A percentile compares a stretch with the other conserved stretches of the same genome.
phyloP scores from a whole-genome alignment of 2,797 vertebrate genomes.

The Lithobates pipiens region DNA sequence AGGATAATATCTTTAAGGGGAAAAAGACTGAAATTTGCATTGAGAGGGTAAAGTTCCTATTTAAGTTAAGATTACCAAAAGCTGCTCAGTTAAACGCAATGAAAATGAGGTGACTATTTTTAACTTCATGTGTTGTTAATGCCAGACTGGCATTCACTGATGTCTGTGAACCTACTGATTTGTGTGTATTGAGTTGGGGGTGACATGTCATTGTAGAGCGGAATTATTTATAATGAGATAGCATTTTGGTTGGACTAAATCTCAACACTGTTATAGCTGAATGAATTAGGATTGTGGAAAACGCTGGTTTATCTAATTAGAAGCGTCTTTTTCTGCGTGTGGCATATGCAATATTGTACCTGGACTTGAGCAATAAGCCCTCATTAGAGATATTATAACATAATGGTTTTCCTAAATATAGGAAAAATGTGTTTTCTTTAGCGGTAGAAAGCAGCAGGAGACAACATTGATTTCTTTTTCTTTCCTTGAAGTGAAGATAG shows the following conservation, averaged over 20 bases:
- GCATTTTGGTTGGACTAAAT: slow-evolving; percentile 26
- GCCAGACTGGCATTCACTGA: background rate
- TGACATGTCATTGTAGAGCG: slow-evolving; percentile 5
- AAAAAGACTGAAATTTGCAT: too few relatives aligned
- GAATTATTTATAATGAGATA: slow-evolving; percentile 30
- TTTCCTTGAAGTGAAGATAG: slow-evolving; percentile 29
- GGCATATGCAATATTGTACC: slow-evolving; percentile 9
- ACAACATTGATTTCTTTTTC: slow-evolving; percentile 47
- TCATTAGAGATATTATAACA: slow-evolving; percentile 34
- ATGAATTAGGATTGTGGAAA: slow-evolving; percentile 24
- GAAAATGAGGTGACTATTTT: background rate
- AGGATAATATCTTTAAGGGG: too few relatives aligned
- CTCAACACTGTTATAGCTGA: slow-evolving; percentile 28
- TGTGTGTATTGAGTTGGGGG: slow-evolving; percentile 1
- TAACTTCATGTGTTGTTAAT: background rate
- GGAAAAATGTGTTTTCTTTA: slow-evolving; percentile 24
- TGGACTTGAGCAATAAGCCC: slow-evolving; percentile 18
- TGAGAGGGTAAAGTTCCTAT: too few relatives aligned
- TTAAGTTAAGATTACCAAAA: background rate
- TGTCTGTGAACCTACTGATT: background rate
- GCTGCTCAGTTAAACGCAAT: background rate
- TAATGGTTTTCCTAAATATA: slow-evolving; percentile 36
- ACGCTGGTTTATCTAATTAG: slow-evolving; percentile 21
- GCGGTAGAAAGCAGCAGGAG: slow-evolving; percentile 26
- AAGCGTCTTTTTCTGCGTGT: background rate